A percentile compares a stretch with the other conserved stretches of the same genome.
These are phyloP conservation scores for Aphrophora alni DNA, from an alignment of 2,888 invertebrate genomes.

Conservation along the genomic window DNA sequence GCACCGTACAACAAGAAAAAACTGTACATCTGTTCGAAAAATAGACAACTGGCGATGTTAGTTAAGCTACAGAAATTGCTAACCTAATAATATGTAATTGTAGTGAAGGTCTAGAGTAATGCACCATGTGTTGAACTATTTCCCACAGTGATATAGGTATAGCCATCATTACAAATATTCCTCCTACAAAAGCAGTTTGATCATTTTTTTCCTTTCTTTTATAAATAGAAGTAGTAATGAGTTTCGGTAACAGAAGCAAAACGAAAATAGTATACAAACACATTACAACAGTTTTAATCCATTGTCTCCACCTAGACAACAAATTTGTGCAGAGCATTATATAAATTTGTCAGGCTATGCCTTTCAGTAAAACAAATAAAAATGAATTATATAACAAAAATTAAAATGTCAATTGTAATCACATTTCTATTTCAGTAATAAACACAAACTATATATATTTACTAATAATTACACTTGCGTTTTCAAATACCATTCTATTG, in stretches of 20 bases:
- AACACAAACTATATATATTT: too few relatives aligned
- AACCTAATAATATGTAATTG: conserved; percentile 94
- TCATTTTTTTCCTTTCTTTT: conserved; percentile 45
- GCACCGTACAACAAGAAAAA: too few relatives aligned
- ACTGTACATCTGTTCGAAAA: too few relatives aligned
- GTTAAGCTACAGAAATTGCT: conserved; percentile 36
- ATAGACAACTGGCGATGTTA: too few relatives aligned
- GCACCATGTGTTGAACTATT: conserved; percentile 91
- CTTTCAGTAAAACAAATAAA: too few relatives aligned
- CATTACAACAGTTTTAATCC: conserved; percentile 38
- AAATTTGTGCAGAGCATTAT: conserved; percentile 4
- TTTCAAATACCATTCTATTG: too few relatives aligned
- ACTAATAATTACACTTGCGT: too few relatives aligned
- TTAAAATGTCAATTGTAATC: too few relatives aligned
- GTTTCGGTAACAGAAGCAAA: conserved; percentile 30
- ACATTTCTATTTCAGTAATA: too few relatives aligned
- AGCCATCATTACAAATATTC: conserved; percentile 89
- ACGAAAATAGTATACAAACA: conserved; percentile 31
- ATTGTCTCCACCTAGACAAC: conserved; percentile 36
- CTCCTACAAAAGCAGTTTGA: conserved; percentile 72
- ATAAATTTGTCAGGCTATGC: too few relatives aligned
- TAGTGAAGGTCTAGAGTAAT: conserved; percentile 89
- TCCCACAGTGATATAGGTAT: conserved; percentile 94
- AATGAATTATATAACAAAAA: too few relatives aligned
- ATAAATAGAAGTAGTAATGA: conserved; percentile 42